Conservation (phyloP, 2,113 vertebrate species). For the Todiramphus saurophagus region DNA sequence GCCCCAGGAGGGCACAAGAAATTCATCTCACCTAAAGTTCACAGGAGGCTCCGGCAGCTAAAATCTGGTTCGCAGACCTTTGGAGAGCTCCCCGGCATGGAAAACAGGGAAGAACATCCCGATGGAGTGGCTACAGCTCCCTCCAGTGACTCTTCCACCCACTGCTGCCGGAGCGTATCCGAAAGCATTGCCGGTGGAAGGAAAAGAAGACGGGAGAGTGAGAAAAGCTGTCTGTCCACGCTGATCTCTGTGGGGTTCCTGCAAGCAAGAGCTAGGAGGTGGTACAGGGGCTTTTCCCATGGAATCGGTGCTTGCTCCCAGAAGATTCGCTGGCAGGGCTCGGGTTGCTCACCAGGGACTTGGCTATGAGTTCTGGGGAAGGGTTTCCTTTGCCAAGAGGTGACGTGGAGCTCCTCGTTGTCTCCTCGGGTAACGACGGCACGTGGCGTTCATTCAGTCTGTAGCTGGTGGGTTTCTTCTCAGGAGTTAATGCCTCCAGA, state of each 20-base stretch:
- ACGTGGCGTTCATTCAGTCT: no score
- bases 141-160: not conserved
- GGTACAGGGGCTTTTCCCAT: accelerated
- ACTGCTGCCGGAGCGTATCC: accelerated
- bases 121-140: not conserved
- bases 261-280: not conserved
- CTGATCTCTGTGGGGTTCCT: accelerated
- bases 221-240: not conserved
- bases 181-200: accelerated
- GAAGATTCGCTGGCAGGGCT: not conserved
- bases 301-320: not conserved
- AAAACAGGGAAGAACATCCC: accelerated
- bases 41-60: not conserved
- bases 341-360: not conserved
- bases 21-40: not conserved
- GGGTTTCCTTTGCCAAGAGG: not conserved
- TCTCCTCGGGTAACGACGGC: accelerated
- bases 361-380: not conserved
- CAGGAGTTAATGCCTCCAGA: not conserved
- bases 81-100: not conserved
- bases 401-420: not conserved
- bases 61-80: not conserved
- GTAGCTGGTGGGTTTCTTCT: not conserved
- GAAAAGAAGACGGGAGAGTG: accelerated
- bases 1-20: not conserved